Evolutionary conservation across 2,888 invertebrate species (phyloP), one percentile per base, ranked within the genome.

Genomic region (Resseliella maxima): DNA sequence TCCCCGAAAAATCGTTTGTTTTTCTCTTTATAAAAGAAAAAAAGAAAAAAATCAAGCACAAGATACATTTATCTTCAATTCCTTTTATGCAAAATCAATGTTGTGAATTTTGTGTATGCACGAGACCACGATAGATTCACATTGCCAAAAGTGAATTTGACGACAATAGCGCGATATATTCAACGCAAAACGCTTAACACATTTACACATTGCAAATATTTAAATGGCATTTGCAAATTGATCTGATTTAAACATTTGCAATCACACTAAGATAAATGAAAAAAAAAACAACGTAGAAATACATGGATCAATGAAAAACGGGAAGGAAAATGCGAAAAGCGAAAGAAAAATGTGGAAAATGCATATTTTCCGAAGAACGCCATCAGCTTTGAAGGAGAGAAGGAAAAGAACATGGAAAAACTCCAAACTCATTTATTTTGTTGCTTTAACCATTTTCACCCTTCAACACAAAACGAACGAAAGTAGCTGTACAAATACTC

Each of bases 141-240:
- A 24, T 24, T 2, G 59, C 59, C 18, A 24, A 27, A 50, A 50
- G 27, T 50, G 24, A 59, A 59, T 50, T 12, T 50, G 31, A 72
- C 31, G 31, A 27, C 15, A 24, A 59, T 12, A 24, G 31, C 31
- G 35, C 3, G 1, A 12, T 12, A 15, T 31, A 31, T 12, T 72
- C 72, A 31, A n/a, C 72, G 72, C 31, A 24, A n/a, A 59, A 59
- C 59, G 24, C 59, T 50, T 50, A 50, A 50, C 59, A 59, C 24
- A 24, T 72, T 72, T 18, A 72, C 31, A 31, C 72, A 72, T 72
- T 72, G 31, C 72, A 72, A 72, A 72, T 72, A 72, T 72, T 72
- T 72, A 72, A 12, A 15, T 72, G 72, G 72, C 72, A 72, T 72
- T 72, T 72, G 12, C 72, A 31, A 72, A 35, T 72, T 72, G 72